Evolutionary conservation across 1,140 invertebrate genomes (phyloP).

Genomic region (Caenorhabditis brenneri): DNA sequence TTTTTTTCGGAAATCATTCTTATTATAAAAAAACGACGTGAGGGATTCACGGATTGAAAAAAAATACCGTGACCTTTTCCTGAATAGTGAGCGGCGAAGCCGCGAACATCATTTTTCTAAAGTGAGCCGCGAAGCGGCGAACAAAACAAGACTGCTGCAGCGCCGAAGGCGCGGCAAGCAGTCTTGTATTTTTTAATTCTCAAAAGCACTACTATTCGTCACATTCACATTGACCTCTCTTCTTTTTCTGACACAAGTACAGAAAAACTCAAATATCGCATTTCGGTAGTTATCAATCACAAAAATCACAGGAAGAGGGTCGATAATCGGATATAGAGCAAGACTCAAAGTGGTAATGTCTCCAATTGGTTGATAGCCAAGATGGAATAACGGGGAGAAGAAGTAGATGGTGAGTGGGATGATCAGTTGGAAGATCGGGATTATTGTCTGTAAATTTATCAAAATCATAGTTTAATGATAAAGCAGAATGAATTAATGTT

Average conservation of each 20-base stretch:
- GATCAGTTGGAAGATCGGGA: background rate
- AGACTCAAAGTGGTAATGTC: background rate
- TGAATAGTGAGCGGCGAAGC: too few species aligned
- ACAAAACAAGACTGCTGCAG: too few species aligned
- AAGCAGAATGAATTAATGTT: too few species aligned
- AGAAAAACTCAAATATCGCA: background rate
- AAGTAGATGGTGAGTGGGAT: background rate
- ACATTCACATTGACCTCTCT: background rate
- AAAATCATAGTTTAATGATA: too few species aligned
- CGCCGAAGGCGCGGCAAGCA: too few species aligned
- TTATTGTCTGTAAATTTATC: background rate
- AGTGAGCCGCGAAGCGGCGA: too few species aligned
- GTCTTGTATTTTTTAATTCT: background rate
- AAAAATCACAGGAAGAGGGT: background rate
- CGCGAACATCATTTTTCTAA: too few species aligned
- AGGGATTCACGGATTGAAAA: too few species aligned
- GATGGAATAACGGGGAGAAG: background rate
- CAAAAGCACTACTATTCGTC: background rate
- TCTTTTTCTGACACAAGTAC: background rate
- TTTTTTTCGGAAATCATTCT: too few species aligned
- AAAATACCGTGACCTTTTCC: too few species aligned
- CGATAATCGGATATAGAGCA: background rate
- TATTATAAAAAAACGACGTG: too few species aligned
- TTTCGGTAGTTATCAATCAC: background rate
- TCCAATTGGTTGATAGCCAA: background rate